phyloP scores from a whole-genome alignment of 2,113 vertebrate species.

The Platysteira castanea region DNA sequence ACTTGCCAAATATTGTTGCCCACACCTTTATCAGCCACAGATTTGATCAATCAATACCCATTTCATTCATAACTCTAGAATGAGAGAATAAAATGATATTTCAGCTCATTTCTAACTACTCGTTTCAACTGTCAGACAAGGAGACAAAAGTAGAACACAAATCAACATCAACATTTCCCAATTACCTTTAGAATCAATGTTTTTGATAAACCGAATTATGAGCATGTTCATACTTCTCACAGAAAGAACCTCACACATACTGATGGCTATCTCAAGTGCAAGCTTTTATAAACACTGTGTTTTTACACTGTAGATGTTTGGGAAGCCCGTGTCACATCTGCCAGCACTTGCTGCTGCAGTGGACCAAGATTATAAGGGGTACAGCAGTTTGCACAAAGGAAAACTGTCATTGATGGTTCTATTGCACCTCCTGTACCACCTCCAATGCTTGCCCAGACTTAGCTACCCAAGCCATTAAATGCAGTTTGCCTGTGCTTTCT shows the following conservation, averaged over 20 bases:
- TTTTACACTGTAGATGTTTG: background rate
- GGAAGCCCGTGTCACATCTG: rapidly evolving
- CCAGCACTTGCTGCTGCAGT: background rate
- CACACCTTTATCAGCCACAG: background rate
- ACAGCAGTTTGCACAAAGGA: background rate
- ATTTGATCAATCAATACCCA: background rate
- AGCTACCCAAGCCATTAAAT: background rate
- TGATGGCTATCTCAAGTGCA: background rate
- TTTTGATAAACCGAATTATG: background rate
- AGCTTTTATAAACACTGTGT: background rate
- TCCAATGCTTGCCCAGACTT: background rate
- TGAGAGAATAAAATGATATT: background rate
- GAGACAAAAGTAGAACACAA: background rate
- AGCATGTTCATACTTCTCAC: background rate
- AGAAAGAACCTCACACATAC: background rate
- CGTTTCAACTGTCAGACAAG: background rate
- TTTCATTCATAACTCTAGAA: rapidly evolving
- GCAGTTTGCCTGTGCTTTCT: background rate
- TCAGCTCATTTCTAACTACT: background rate
- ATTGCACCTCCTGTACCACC: background rate
- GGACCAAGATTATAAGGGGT: background rate
- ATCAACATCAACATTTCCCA: background rate
- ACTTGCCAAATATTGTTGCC: background rate
- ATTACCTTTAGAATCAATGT: background rate
- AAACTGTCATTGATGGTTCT: background rate